Percentiles rank a stretch among this genome's conserved stretches.
Evolutionary conservation across 2,113 vertebrate genomes (phyloP).

Genomic region (Anarrhichthys ocellatus): DNA sequence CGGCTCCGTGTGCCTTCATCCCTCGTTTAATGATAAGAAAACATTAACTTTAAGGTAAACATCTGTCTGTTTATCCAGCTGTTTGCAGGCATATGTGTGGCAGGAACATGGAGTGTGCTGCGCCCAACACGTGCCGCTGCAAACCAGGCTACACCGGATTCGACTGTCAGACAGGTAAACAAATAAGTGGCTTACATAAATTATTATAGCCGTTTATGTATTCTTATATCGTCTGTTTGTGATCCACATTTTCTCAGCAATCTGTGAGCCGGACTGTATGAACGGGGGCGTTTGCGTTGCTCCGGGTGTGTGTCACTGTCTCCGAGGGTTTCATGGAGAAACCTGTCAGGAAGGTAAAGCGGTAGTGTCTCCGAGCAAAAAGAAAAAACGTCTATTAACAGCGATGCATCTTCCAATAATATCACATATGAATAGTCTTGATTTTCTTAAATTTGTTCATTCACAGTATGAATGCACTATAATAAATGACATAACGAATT

Average conservation of each 20-base stretch:
- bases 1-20: background rate
- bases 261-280: constrained; percentile 64
- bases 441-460: no score
- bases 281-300: constrained; percentile 65
- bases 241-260: constrained; percentile 33
- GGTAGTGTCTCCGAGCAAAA: no score
- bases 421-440: background rate
- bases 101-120: constrained; percentile 81
- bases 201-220: background rate
- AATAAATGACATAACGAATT: background rate
- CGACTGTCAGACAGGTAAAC: constrained; percentile 74
- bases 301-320: constrained; percentile 75
- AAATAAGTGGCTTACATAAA: background rate
- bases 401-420: no score
- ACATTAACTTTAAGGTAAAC: background rate
- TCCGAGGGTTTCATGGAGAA: constrained; percentile 75
- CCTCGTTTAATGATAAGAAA: background rate
- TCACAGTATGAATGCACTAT: background rate
- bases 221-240: background rate
- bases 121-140: constrained; percentile 81
- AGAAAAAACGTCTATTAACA: no score
- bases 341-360: constrained; percentile 75
- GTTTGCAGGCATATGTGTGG: constrained; percentile 80
- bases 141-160: constrained; percentile 75
- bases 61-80: constrained; percentile 53